These are phyloP conservation scores for Polylopha cassiicola DNA, from an alignment of 2,888 invertebrate genomes.

Conservation along the genomic window DNA sequence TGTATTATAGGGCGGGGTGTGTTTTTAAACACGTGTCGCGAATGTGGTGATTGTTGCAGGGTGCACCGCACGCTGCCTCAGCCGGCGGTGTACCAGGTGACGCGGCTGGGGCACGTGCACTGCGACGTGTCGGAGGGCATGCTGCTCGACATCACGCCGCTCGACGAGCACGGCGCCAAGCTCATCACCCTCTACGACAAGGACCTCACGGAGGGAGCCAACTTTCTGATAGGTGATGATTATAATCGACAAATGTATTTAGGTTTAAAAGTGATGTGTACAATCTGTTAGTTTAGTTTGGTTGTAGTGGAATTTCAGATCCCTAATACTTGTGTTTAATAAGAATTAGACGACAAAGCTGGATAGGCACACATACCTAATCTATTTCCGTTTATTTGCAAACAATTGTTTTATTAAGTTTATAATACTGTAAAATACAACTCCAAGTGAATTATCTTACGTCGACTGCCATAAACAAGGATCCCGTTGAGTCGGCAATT, in stretches of 20 bases:
- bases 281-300: background rate
- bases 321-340: too few relatives aligned
- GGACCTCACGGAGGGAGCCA: conserved; percentile 84
- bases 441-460: conserved; percentile 2
- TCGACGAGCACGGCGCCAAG: conserved; percentile 80
- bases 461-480: conserved; percentile 18
- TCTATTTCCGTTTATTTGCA: too few relatives aligned
- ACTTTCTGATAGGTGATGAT: conserved; percentile 81
- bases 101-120: conserved; percentile 82
- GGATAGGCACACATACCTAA: too few relatives aligned
- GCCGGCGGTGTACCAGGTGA: conserved; percentile 82
- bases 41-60: conserved; percentile 44
- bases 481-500: conserved; percentile 7
- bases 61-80: conserved; percentile 75
- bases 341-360: too few relatives aligned
- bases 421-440: conserved; percentile 7
- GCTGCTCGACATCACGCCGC: conserved; percentile 82
- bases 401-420: too few relatives aligned
- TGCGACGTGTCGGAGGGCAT: conserved; percentile 84
- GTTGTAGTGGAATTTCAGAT: too few relatives aligned
- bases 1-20: conserved; percentile 15
- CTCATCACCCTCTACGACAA: conserved; percentile 84
- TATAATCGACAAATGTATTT: background rate
- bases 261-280: too few relatives aligned
- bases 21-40: conserved; percentile 27